Evolutionary conservation across 2,113 vertebrate species (phyloP), one percentile per base, ranked within the genome.

Genomic region (Muntiacus muntjak): DNA sequence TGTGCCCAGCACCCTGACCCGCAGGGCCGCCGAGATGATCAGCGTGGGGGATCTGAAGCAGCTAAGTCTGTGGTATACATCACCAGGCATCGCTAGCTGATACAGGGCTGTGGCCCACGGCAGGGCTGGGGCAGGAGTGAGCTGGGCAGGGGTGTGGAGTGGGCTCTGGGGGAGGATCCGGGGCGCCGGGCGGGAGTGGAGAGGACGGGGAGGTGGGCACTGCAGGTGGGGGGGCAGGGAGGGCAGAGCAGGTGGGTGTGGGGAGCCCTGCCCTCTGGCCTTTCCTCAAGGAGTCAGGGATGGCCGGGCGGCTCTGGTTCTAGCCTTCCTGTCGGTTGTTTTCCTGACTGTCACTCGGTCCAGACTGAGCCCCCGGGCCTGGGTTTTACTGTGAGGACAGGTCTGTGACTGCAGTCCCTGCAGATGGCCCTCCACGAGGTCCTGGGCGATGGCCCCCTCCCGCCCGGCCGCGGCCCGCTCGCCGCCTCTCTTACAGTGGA

Each of bases 401-500:
- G 79, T 25, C 4, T 6, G 4, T 15, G 43, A 45, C 45, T 1
- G 6, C 1, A 28, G 58, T 16, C 26, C 16, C 10, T 13, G 21
- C 25, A 0, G 36, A 26, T 0, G 15, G 64, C 28, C 81, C 45
- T 17, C 64, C 5, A 11, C 0, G 43, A 10, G 30, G 30, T 9
- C 43, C 54, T 3, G 7, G 30, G 83, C 1, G 2, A 5, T 1
- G 17, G 40, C 17, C 7, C 14, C 10, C 0, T 13, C 9, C 7
- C 25, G 3, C 21, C 50, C 4, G 0, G 19, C 25, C 2, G 17
- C 21, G 1, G 23, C 47, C 36, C 0, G 5, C 54, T 7, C 0
- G 1, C 94, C 6, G 1, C 45, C 36, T 60, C 45, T 95, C 99
- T 92, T 99, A 99, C 99, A 99, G 83, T 99, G 98, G 93, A 99